Base-by-base conservation (phyloP, 2,797 vertebrate species). In the Caiman crocodilus region DNA sequence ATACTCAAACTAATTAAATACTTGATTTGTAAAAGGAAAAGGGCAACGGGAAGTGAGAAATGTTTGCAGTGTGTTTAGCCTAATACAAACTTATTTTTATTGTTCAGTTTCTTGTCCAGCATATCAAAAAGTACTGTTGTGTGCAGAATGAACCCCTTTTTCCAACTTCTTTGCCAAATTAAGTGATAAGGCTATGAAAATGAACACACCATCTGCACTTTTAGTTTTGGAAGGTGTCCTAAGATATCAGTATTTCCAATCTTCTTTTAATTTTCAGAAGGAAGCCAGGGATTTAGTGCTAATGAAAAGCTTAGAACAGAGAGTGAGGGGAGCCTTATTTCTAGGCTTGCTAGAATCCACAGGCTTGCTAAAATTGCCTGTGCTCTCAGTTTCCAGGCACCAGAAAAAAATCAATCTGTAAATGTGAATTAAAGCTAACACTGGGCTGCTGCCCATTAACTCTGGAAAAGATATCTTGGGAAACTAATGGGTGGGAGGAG, bases 11-110 rank as follows among this genome's bases (percentile, higher is more conserved):
- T 96, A 97, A 97, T 97, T 96, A 97, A 96, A 94, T 90, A 92
- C 90, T 96, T 96, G 96, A 97, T 97, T 97, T 95, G 94, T 96
- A 97, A 97, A 95, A 85, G 28, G 50, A 83, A 96, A 95, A 96
- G 67, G 89, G 94, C 96, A 97, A 88, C 32, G 95, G 85, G 88
- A 95, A 97, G 86, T 89, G 79, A 89, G 93, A 94, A 96, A 89
- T 82, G 50, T 89, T 88, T 90, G 71, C 61, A 88, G 23, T 56
- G 15, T 89, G 16, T 79, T 50, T 87, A 84, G 55, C 74, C 76
- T 6, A 81, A 76, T 15, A 64, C 69, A 89, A 88, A 81, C 6
- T 55, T 80, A 5, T 21, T 87, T 91, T 71, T 1, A 2, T 59
- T 81, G 21, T 83, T 91, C 89, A 78, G 2, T 1, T 86, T 83